phyloP scores from a whole-genome alignment of 2,888 invertebrate species.

The Acholoe squamosa region DNA sequence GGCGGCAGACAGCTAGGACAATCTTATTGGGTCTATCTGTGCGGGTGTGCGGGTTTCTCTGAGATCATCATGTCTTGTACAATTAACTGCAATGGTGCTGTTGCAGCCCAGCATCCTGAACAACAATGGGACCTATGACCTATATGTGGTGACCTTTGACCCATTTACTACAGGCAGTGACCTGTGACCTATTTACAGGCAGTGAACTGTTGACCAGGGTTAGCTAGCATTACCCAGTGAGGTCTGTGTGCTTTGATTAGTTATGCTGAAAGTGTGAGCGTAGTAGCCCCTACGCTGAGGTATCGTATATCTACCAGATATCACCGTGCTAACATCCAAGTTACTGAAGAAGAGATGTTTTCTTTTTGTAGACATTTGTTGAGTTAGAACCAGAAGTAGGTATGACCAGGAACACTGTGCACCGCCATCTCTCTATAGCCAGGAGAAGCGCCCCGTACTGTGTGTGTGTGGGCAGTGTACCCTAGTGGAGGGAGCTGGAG shows the following conservation, averaged over 20 bases:
- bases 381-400: constrained; percentile 36
- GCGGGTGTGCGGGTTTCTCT: constrained; percentile 52
- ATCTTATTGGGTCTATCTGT: constrained; percentile 52
- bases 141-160: constrained; percentile 57
- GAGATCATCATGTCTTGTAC: constrained; percentile 42
- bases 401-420: no score
- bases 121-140: constrained; percentile 54
- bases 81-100: constrained; percentile 60
- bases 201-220: constrained; percentile 44
- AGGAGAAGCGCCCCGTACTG: neutral
- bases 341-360: constrained; percentile 54
- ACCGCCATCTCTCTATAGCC: neutral
- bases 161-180: constrained; percentile 58
- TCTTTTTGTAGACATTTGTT: constrained; percentile 56
- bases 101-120: constrained; percentile 62
- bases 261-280: constrained; percentile 55
- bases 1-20: constrained; percentile 27
- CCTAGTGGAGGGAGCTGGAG: neutral
- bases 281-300: constrained; percentile 38
- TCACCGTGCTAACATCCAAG: constrained; percentile 48
- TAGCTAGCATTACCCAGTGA: neutral
- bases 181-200: constrained; percentile 54
- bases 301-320: neutral
- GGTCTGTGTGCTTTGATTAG: constrained; percentile 62
- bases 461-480: neutral